A percentile compares a stretch with the other conserved stretches of the same genome.
phyloP scores from a whole-genome alignment of 64 coral and sea anemone genomes.

The Anthopleura sola region DNA sequence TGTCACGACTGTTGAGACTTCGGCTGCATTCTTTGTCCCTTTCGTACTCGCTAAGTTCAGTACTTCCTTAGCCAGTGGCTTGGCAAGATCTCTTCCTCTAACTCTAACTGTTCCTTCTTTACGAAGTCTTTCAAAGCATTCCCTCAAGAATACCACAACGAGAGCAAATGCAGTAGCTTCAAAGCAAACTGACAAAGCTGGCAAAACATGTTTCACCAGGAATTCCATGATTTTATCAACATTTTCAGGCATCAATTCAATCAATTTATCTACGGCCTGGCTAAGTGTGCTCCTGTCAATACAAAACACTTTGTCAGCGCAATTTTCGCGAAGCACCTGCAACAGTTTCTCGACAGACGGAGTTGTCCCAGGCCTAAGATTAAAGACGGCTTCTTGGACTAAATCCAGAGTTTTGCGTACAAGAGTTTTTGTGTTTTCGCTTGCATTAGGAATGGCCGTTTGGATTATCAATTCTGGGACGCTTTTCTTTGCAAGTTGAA shows the following conservation, averaged over 20 bases:
- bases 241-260: not conserved
- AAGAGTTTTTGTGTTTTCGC: not conserved
- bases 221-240: not conserved
- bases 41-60: not conserved
- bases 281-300: not conserved
- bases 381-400: not conserved
- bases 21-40: not conserved
- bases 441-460: not conserved
- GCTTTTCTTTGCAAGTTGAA: not conserved
- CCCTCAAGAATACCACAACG: not conserved
- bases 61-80: not conserved
- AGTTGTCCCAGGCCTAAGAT: not conserved
- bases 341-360: not conserved
- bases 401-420: not conserved
- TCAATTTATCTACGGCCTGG: not conserved
- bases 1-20: not conserved
- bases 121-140: not conserved
- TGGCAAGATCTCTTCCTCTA: not conserved
- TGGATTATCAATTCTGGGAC: not conserved
- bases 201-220: not conserved
- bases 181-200: slow-evolving; percentile 1
- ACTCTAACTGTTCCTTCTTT: not conserved
- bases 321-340: not conserved
- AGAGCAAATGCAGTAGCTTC: not conserved
- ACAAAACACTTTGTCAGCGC: not conserved